Evolutionary conservation across 2,797 vertebrate species (phyloP), one percentile per base, ranked within the genome.

Genomic region (Gymnoscopelus braueri): DNA sequence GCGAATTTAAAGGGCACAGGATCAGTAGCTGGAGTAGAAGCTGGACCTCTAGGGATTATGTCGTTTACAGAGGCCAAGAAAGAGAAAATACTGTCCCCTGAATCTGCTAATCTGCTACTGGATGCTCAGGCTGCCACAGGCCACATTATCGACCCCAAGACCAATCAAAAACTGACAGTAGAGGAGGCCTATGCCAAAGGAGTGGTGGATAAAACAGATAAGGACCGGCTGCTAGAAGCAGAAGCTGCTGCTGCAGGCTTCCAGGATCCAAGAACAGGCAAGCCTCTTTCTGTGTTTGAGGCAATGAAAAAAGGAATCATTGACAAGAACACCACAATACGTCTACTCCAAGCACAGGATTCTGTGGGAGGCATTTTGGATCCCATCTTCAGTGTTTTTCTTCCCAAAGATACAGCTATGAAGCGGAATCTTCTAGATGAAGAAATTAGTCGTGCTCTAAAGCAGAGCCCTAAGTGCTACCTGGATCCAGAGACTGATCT

Each of bases 41-140:
- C 87, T 10, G 94, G 92, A 0, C 92, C 93, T 8, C 92, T 90
- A 66, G 94, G 94, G 47, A 95, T 93, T 47, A 93, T 95, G 67
- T 93, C 94, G 0, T 81, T 96, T 53, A 92, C 94, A 0, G 95
- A 96, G 74, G 95, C 94, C 75, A 95, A 94, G 76, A 87, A 93
- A 39, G 94, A 94, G 69, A 92, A 94, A 24, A 67, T 96, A 5
- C 85, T 96, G 57, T 87, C 91, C 19, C 86, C 92, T 2, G 92
- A 95, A 62, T 91, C 92, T 0, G 91, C 93, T 12, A 82, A 94
- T 59, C 89, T 94, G 85, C 93, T 96, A 35, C 83, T 96, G 49
- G 95, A 96, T 83, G 95, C 95, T 58, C 95, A 96, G 76, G 95
- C 95, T 70, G 95, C 95, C 59, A 96, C 95, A 0, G 95, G 95